Base-by-base conservation (phyloP, 1,140 invertebrate genomes). In the Streblospio benedicti region DNA sequence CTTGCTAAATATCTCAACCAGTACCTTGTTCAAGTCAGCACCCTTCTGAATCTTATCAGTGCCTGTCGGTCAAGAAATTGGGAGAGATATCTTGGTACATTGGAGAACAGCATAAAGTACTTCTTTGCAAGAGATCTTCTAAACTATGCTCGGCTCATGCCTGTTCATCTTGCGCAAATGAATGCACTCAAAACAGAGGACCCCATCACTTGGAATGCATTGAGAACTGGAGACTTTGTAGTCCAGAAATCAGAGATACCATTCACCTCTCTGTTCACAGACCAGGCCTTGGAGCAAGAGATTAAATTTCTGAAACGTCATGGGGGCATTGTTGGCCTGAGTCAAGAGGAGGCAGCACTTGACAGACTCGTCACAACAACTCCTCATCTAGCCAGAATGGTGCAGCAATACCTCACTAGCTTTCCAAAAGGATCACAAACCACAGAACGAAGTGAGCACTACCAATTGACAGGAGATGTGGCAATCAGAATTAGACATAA, bases 81-180 rank as follows among this genome's bases (percentile, higher is more conserved):
- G 23, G 23, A 51, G 31, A 4, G 49, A 23, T 28, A 51, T 4
- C 31, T 51, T 20, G 18, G 16, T 51, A 3, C 49, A 16, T 51
- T 28, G 31, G 27, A 51, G 25, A 51, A 51, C 20, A 27, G 25
- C 3, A 52, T 52, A 25, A 28, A 4, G 18, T 31, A 31, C 33
- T 52, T 31, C 27, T 52, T 52, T 31, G 2, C 50, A 31, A 25
- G n/a, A 6, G 6, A 52, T 52, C 50, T 52, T 31, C 27, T 52
- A 4, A 52, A 52, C 23, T 31, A 31, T 52, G 50, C 25, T 52
- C 4, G 50, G 27, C 50, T 52, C 27, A 30, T 31, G 50, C 50
- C 50, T 30, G 30, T 52, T 31, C 50, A 52, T 31, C 50, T 52
- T 31, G 50, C 50, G 1, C 50, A 52, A 51, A 4, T 51, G 49